These are phyloP conservation scores for Cryptotis parvus DNA, from an alignment of 2,113 vertebrate species.

Conservation along the genomic window DNA sequence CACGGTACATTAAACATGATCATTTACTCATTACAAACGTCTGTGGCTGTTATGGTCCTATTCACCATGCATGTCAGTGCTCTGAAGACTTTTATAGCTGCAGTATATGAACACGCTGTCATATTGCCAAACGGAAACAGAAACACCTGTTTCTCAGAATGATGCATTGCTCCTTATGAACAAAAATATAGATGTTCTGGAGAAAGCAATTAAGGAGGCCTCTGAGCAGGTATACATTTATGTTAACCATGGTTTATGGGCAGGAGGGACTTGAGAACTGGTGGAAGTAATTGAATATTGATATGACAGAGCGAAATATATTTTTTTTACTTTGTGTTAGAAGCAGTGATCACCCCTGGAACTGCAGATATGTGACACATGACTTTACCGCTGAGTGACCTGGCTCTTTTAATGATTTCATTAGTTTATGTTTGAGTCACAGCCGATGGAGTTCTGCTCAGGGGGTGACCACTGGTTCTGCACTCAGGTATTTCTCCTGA, in stretches of 20 bases:
- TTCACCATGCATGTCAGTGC: neutral
- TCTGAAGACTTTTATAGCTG: slow-evolving; percentile 78
- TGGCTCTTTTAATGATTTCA: too few relatives aligned
- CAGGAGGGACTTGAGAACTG: neutral
- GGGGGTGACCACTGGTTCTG: too few relatives aligned
- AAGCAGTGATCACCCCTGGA: too few relatives aligned
- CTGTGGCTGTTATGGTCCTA: slow-evolving; percentile 32
- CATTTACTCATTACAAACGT: slow-evolving; percentile 4
- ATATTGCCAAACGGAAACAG: slow-evolving; percentile 47
- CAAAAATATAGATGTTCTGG: slow-evolving; percentile 78
- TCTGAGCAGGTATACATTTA: slow-evolving; percentile 69
- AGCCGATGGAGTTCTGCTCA: too few relatives aligned
- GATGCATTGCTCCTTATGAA: slow-evolving; percentile 68
- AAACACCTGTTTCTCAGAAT: slow-evolving; percentile 30
- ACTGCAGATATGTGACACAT: too few relatives aligned
- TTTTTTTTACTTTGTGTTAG: too few relatives aligned
- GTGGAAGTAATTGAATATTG: neutral
- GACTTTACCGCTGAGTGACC: too few relatives aligned
- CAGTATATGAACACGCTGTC: slow-evolving; percentile 57
- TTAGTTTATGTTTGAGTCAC: too few relatives aligned
- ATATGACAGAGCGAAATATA: too few relatives aligned
- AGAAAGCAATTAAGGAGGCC: slow-evolving; percentile 65
- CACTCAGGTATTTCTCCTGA: too few relatives aligned
- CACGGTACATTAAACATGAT: slow-evolving; percentile 5
- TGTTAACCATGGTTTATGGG: neutral